Percentiles rank a stretch among this genome's conserved stretches.
Conservation (phyloP, 2,888 invertebrate species). For the Luperina nickerlii region DNA sequence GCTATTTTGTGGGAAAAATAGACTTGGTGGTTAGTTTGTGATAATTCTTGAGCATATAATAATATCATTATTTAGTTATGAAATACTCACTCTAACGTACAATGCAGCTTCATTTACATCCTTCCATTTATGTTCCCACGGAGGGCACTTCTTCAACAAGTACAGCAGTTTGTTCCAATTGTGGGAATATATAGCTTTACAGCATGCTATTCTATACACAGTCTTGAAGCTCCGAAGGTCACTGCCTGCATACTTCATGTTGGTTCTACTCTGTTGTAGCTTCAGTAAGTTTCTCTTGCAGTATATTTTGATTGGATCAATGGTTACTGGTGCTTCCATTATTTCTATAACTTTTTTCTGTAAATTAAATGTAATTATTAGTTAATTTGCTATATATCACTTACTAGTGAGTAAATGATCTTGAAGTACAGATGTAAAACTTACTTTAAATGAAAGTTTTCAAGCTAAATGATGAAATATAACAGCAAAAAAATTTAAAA, state of each 20-base stretch:
- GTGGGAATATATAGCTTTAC: conserved; percentile 81
- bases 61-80: neutral
- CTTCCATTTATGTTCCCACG: conserved; percentile 73
- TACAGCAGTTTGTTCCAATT: conserved; percentile 84
- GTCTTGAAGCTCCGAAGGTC: conserved; percentile 56
- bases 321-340: conserved; percentile 65
- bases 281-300: conserved; percentile 75
- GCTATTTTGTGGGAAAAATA: neutral
- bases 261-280: conserved; percentile 70
- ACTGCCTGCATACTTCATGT: conserved; percentile 45
- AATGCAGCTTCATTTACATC: conserved; percentile 66
- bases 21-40: neutral
- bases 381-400: neutral
- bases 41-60: neutral
- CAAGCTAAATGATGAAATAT: neutral
- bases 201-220: conserved; percentile 69
- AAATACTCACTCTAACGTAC: conserved; percentile 78
- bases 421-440: neutral
- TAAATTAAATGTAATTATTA: conserved; percentile 39
- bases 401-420: neutral
- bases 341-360: conserved; percentile 76
- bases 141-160: conserved; percentile 79
- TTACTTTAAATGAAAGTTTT: neutral
- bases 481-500: neutral
- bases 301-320: conserved; percentile 60